phyloP scores from a whole-genome alignment of 2,797 vertebrate genomes.

The Artibeus jamaicensis region DNA sequence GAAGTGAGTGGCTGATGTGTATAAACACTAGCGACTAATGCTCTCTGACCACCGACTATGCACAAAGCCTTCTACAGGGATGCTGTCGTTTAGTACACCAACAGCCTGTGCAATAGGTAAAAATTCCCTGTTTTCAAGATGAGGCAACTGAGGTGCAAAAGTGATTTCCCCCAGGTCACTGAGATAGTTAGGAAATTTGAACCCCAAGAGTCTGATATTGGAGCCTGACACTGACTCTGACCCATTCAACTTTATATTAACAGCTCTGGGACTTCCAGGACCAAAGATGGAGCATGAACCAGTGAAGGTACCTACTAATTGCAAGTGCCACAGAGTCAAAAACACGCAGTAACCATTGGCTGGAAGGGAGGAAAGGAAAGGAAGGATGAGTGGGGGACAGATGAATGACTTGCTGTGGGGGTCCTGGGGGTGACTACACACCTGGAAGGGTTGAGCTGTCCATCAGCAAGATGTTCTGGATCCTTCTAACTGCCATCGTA shows the following conservation, averaged over 20 bases:
- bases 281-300: background rate
- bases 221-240: background rate
- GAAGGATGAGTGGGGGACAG: background rate
- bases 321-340: background rate
- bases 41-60: background rate
- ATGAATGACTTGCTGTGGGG: background rate
- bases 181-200: background rate
- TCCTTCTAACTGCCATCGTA: background rate
- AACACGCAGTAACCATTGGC: background rate
- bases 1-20: background rate
- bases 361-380: background rate
- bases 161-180: background rate
- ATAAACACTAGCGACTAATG: background rate
- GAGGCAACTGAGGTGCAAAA: background rate
- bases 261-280: background rate
- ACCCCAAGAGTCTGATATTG: background rate
- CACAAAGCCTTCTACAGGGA: background rate
- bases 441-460: background rate
- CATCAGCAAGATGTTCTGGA: background rate
- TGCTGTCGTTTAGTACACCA: background rate
- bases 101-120: background rate
- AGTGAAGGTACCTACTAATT: background rate
- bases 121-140: background rate
- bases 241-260: background rate
- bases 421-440: background rate